These are phyloP conservation scores for Ornithoptera priamus DNA, from an alignment of 2,888 invertebrate genomes.

Conservation along the genomic window DNA sequence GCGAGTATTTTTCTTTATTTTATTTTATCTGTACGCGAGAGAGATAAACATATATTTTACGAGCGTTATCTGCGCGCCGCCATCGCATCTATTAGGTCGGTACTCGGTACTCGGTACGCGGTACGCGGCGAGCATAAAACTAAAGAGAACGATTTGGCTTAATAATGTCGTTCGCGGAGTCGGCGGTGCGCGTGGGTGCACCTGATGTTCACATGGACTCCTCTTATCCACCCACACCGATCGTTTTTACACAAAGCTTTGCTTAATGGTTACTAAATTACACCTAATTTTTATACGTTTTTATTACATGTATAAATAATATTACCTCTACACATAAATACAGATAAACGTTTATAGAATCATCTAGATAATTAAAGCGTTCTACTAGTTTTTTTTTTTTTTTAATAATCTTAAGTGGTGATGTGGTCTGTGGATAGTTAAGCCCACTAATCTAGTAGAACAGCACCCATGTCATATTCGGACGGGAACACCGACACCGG, in stretches of 20 bases:
- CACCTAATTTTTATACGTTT: not conserved
- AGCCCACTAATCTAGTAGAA: no score
- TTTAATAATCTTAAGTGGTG: no score
- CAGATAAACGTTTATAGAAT: no score
- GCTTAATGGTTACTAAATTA: slow-evolving; percentile 31
- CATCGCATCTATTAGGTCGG: slow-evolving; percentile 50
- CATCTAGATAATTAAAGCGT: no score
- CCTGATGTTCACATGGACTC: slow-evolving; percentile 41
- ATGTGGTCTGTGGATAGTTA: no score
- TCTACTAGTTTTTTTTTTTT: no score
- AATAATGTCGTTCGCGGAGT: slow-evolving; percentile 54
- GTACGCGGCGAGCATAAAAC: slow-evolving; percentile 59
- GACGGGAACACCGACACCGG: no score
- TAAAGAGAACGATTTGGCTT: slow-evolving; percentile 55
- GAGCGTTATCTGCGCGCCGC: slow-evolving; percentile 45
- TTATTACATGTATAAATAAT: no score
- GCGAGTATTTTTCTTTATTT: slow-evolving; percentile 45
- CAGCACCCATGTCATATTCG: no score
- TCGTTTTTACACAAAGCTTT: slow-evolving; percentile 31
- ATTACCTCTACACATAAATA: no score
- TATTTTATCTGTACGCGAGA: slow-evolving; percentile 39
- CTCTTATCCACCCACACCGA: slow-evolving; percentile 38
- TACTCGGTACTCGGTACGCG: no score
- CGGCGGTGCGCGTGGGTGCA: slow-evolving; percentile 53
- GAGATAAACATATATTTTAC: slow-evolving; percentile 41